phyloP scores from a whole-genome alignment of 2,797 vertebrate genomes.

The Prunella strophiata region DNA sequence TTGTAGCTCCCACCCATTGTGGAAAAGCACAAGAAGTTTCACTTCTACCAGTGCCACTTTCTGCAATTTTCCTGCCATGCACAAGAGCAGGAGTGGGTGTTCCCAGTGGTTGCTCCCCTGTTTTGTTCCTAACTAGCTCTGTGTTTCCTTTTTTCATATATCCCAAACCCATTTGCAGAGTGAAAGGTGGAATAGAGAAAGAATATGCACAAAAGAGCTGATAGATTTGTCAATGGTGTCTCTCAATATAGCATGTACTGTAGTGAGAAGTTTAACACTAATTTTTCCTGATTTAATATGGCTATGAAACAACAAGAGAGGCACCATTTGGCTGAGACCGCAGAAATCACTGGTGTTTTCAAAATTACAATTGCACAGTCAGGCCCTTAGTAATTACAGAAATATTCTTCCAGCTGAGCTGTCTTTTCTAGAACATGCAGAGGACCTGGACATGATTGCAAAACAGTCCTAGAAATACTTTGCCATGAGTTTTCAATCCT shows the following conservation, averaged over 20 bases:
- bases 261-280: not conserved
- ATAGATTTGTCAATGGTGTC: not conserved
- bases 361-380: not conserved
- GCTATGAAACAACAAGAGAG: not conserved
- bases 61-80: not conserved
- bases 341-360: not conserved
- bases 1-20: not conserved
- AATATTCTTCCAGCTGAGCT: not conserved
- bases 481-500: not conserved
- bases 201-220: not conserved
- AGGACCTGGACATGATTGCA: not conserved
- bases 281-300: not conserved
- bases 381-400: not conserved
- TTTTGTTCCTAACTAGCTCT: not conserved
- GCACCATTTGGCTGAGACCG: not conserved
- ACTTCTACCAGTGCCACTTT: not conserved
- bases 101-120: not conserved
- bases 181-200: not conserved
- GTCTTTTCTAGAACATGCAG: not conserved
- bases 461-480: not conserved
- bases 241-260: not conserved
- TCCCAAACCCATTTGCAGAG: not conserved
- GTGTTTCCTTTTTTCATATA: not conserved
- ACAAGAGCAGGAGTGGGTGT: not conserved
- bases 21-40: not conserved